These are phyloP conservation scores for Malaclemys terrapin DNA, from an alignment of 2,113 vertebrate genomes.

Conservation along the genomic window DNA sequence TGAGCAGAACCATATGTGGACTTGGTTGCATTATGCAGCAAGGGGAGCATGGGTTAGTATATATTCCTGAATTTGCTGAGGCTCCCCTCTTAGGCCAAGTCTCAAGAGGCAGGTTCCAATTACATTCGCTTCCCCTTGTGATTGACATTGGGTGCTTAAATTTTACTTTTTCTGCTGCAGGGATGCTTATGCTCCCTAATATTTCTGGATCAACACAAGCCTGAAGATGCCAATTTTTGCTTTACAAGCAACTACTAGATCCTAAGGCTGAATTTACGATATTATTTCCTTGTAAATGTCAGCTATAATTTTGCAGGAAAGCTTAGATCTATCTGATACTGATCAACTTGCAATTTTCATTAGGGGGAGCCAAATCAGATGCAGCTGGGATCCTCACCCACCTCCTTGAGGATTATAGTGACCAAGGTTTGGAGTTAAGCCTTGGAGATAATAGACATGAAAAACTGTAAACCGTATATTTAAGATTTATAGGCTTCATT, in stretches of 20 bases:
- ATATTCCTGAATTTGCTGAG: conserved; percentile 2
- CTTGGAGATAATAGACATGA: conserved; percentile 43
- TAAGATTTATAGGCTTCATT: conserved; percentile 61
- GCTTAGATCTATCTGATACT: conserved; percentile 38
- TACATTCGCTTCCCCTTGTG: conserved; percentile 23
- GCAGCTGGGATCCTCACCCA: conserved; percentile 43
- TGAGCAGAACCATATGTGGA: conserved; percentile 51
- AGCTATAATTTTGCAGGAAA: conserved; percentile 44
- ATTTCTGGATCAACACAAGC: conserved; percentile 42
- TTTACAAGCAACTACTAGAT: conserved; percentile 62
- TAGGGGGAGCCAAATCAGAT: conserved; percentile 21
- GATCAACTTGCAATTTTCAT: conserved; percentile 43
- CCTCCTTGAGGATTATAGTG: conserved; percentile 32
- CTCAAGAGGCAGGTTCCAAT: conserved; percentile 11
- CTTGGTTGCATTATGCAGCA: conserved; percentile 33
- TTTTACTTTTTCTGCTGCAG: conserved; percentile 41
- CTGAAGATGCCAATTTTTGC: conserved; percentile 50
- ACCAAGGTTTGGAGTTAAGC: conserved; percentile 9
- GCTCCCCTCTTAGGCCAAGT: conserved; percentile 29
- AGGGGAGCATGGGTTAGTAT: conserved; percentile 26
- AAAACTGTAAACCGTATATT: conserved; percentile 50
- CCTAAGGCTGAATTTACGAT: conserved; percentile 57
- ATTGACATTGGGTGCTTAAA: conserved; percentile 9
- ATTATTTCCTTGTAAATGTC: conserved; percentile 72
- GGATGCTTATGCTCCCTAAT: conserved; percentile 44